Evolutionary conservation across 2,888 invertebrate genomes (phyloP), one percentile per base, ranked within the genome.

Genomic region (Baccha elongata): DNA sequence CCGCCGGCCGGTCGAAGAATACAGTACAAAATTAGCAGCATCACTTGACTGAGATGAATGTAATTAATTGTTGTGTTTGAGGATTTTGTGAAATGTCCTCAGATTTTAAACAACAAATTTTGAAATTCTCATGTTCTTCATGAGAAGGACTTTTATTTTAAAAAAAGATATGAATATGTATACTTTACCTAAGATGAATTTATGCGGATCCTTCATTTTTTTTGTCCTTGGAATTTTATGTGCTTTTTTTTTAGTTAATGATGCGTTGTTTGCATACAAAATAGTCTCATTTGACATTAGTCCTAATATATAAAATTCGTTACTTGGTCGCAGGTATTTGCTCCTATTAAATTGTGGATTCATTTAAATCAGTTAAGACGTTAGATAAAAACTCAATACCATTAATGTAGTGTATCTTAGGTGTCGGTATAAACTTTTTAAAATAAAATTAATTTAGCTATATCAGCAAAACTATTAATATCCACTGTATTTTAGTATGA

Each of bases 61-160:
- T 81, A 81, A 81, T 81, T 75, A 81, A 81, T 75, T 81, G 76
- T 76, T 60, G 60, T 76, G 55, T 71, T 75, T 40, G 40, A 71
- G 71, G 62, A 76, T 81, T 26, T 58, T 23, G 6, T 11, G 15
- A 42, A 60, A 60, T 8, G 2, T 6, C 11, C 6, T 15, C 13
- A 7, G 60, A n/a, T n/a, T n/a, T 42, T 60, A 44, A 44, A n/a
- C 29, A 26, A 60, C 29, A 44, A 60, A 60, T 40, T 15, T 15
- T 13, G 23, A 32, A 32, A 32, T 32, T 32, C 23, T 23, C 23
- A 23, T 23, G 3, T 4, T 23, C 23, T 23, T 23, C 3, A 5
- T 3, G 5, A 23, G 23, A 23, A 23, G 23, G 23, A 4, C 23
- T 23, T 23, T 5, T 23, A n/a, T 8, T 32, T 32, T 3, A 7